phyloP scores from a whole-genome alignment of 1,140 invertebrate genomes.

The Leucophenga varia region DNA sequence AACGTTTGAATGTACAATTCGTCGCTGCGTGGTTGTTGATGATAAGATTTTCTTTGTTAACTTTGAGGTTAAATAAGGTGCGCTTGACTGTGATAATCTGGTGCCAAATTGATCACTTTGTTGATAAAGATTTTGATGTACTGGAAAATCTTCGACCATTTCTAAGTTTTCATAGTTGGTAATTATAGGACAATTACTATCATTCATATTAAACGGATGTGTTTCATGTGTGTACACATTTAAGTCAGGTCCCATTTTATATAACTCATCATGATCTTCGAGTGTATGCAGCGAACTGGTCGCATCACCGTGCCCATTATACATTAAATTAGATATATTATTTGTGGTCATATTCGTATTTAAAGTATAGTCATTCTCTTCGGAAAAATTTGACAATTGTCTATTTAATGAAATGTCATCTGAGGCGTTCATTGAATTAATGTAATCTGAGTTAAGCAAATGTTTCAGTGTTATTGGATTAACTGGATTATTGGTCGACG shows the following conservation, averaged over 20 bases:
- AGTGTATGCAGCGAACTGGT: conserved; percentile 38
- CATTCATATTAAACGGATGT: conserved; percentile 44
- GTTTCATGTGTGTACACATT: conserved; percentile 24
- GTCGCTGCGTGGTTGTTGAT: conserved; percentile 31
- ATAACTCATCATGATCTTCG: conserved; percentile 38
- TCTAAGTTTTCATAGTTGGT: conserved; percentile 51
- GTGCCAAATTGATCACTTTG: conserved; percentile 29
- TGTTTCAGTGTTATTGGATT: too few relatives aligned
- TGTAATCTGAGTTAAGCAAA: too few relatives aligned
- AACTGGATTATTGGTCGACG: too few relatives aligned
- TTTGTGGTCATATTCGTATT: too few relatives aligned
- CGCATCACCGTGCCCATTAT: too few relatives aligned
- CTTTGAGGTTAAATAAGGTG: conserved; percentile 9
- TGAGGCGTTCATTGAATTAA: too few relatives aligned
- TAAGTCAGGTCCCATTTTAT: too few relatives aligned
- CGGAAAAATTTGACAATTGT: too few relatives aligned
- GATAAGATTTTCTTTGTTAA: too few relatives aligned
- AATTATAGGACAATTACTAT: conserved; percentile 48
- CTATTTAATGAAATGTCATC: too few relatives aligned
- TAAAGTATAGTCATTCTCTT: too few relatives aligned
- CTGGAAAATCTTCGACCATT: conserved; percentile 53
- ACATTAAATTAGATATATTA: too few relatives aligned
- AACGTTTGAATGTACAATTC: neutral
- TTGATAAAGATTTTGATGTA: conserved; percentile 42
- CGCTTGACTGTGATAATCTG: conserved; percentile 27